phyloP scores from a whole-genome alignment of 2,113 vertebrate species.

The Aptenodytes forsteri region DNA sequence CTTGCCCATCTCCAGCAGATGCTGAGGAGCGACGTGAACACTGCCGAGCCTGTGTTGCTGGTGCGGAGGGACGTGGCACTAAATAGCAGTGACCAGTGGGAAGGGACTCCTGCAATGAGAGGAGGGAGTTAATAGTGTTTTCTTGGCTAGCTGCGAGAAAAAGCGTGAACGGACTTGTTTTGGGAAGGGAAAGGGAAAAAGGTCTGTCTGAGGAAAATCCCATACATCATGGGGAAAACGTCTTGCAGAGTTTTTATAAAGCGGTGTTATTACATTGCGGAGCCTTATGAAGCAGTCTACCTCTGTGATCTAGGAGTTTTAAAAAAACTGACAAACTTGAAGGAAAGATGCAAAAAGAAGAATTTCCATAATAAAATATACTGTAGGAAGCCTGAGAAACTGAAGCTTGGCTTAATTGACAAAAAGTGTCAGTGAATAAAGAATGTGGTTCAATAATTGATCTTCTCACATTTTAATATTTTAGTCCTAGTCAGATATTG shows the following conservation, averaged over 20 bases:
- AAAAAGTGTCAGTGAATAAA: constrained; percentile 59
- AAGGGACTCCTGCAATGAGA: not conserved
- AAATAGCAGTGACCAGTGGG: not conserved
- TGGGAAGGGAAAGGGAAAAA: not conserved
- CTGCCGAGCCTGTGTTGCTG: not conserved
- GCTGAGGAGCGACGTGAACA: not conserved
- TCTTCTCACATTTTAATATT: constrained; percentile 71
- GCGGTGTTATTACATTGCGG: not conserved
- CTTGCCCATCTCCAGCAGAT: not conserved
- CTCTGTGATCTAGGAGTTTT: not conserved
- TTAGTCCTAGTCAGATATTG: constrained; percentile 47
- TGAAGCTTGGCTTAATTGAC: constrained; percentile 37
- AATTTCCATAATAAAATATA: constrained; percentile 4
- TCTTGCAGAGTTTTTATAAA: not conserved
- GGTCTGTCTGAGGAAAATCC: not conserved
- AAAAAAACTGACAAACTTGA: not conserved
- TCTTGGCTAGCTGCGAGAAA: not conserved
- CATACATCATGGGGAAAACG: not conserved
- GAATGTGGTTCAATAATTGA: constrained; percentile 70
- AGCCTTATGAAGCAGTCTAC: not conserved
- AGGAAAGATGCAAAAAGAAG: not conserved
- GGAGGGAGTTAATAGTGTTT: not conserved
- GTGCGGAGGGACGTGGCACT: fast-evolving
- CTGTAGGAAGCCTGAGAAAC: constrained; percentile 13
- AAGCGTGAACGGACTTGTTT: not conserved